A percentile compares a stretch with the other conserved stretches of the same genome.
These are phyloP conservation scores for Caenorhabditis virilis DNA, from an alignment of 2,888 invertebrate species.

Conservation along the genomic window DNA sequence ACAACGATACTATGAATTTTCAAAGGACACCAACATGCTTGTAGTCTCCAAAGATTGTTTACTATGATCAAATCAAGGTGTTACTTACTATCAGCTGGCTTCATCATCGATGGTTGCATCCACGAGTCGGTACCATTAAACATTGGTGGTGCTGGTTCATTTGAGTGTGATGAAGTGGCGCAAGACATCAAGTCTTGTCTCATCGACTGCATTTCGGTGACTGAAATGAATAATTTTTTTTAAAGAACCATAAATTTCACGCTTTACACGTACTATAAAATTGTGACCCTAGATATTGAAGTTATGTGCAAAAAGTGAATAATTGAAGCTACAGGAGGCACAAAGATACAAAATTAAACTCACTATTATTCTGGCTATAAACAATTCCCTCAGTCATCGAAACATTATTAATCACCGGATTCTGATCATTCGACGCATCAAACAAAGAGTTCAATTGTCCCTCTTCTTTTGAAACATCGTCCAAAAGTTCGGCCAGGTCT, in stretches of 20 bases:
- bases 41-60: not conserved
- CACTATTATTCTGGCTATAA: slow-evolving; percentile 38
- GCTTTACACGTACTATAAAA: too few species aligned
- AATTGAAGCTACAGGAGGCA: too few species aligned
- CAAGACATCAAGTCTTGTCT: slow-evolving; percentile 12
- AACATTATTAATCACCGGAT: slow-evolving; percentile 41
- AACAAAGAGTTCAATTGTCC: slow-evolving; percentile 42
- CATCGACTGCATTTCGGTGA: slow-evolving; percentile 32
- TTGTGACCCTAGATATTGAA: too few species aligned
- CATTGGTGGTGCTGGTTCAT: slow-evolving; percentile 5
- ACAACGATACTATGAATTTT: too few species aligned
- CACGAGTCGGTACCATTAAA: slow-evolving; percentile 31
- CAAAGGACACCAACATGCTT: too few species aligned
- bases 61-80: not conserved
- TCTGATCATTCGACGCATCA: slow-evolving; percentile 7
- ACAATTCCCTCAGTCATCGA: slow-evolving; percentile 36
- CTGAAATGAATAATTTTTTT: slow-evolving; percentile 12
- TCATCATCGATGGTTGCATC: slow-evolving; percentile 4
- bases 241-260: not conserved
- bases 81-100: slow-evolving; percentile 19
- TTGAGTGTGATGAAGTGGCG: slow-evolving; percentile 6
- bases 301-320: too few species aligned
- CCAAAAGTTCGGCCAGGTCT: slow-evolving; percentile 48
- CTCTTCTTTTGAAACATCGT: slow-evolving; percentile 46
- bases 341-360: slow-evolving; percentile 5